Conservation (phyloP, 2,888 invertebrate species). For the Lasioglossum calceatum region DNA sequence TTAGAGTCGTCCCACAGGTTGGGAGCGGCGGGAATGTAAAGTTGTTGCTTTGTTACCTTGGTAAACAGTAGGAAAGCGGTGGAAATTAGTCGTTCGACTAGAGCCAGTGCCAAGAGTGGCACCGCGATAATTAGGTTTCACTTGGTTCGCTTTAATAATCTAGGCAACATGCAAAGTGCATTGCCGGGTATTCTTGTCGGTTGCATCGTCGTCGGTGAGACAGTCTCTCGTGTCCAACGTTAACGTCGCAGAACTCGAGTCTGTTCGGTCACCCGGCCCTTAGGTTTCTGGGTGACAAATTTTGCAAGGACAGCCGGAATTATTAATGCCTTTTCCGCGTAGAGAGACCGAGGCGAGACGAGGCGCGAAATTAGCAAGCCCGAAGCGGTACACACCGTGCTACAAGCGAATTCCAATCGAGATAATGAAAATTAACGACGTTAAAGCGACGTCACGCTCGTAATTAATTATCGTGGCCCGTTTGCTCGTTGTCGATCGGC, state of each 20-base stretch:
- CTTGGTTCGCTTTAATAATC: conserved; percentile 71
- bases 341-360: conserved; percentile 44
- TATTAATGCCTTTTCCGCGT: conserved; percentile 65
- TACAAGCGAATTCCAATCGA: conserved; percentile 73
- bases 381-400: conserved; percentile 52
- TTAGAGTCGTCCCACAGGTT: conserved; percentile 31
- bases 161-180: conserved; percentile 69
- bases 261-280: conserved; percentile 19
- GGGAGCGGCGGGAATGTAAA: conserved; percentile 50
- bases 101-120: conserved; percentile 50
- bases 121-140: conserved; percentile 70
- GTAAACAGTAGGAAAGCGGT: conserved; percentile 67
- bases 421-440: conserved; percentile 73
- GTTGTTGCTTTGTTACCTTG: conserved; percentile 46
- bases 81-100: conserved; percentile 66
- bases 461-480: conserved; percentile 71
- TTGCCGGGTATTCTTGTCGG: conserved; percentile 55
- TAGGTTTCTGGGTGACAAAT: conserved; percentile 62
- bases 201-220: conserved; percentile 30
- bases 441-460: conserved; percentile 69
- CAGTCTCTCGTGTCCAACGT: conserved; percentile 32
- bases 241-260: conserved; percentile 38
- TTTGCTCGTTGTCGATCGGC: conserved; percentile 63
- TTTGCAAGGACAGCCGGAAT: conserved; percentile 65
- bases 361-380: conserved; percentile 67